A percentile compares a stretch with the other conserved stretches of the same genome.
These are phyloP conservation scores for Drosophila histrio DNA, from an alignment of 2,888 invertebrate species.

Conservation along the genomic window DNA sequence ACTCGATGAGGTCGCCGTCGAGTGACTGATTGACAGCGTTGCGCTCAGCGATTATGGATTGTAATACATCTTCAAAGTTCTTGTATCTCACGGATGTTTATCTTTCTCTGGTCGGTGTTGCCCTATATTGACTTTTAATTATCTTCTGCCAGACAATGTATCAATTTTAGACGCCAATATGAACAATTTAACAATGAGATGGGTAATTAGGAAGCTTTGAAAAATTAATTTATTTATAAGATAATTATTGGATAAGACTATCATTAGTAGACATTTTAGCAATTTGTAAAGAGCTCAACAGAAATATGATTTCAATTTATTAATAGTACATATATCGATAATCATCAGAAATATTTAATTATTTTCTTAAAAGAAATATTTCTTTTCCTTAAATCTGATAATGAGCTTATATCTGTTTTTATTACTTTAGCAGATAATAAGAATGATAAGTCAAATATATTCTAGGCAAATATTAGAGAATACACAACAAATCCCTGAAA, in stretches of 20 bases:
- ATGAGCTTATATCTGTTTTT: too few species aligned
- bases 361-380: too few species aligned
- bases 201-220: background rate
- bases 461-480: background rate
- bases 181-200: background rate
- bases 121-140: slow-evolving; percentile 67
- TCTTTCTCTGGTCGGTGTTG: slow-evolving; percentile 27
- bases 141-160: slow-evolving; percentile 30
- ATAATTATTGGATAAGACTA: background rate
- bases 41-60: slow-evolving; percentile 73
- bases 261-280: too few species aligned
- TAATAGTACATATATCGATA: background rate
- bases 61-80: slow-evolving; percentile 67
- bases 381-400: too few species aligned
- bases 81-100: slow-evolving; percentile 52
- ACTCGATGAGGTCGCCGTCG: slow-evolving; percentile 33
- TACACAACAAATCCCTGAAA: background rate
- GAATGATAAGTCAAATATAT: background rate
- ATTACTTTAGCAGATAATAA: too few species aligned
- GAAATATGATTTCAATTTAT: too few species aligned
- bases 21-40: slow-evolving; percentile 71
- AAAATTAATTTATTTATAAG: background rate
- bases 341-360: background rate
- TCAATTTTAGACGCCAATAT: slow-evolving; percentile 14
- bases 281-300: too few species aligned